A percentile compares a stretch with the other conserved stretches of the same genome.
Conservation (phyloP, 2,888 invertebrate genomes). For the Drosophila planitibia region DNA sequence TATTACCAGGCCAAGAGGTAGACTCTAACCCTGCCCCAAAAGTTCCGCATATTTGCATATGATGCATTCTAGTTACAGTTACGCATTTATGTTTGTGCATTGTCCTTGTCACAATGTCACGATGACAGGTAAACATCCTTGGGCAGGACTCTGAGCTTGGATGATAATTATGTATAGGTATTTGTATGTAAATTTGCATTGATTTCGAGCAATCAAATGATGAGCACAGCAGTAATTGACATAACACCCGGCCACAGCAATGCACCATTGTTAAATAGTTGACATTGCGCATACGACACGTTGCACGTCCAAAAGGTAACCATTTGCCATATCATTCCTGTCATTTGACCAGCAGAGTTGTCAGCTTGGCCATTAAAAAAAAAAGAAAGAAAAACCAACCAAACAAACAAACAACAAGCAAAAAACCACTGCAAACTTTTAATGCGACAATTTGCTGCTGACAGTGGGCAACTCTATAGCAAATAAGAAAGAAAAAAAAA, state of each 20-base stretch:
- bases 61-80: conserved; percentile 1
- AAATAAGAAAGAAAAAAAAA: conserved; percentile 11
- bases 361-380: not conserved
- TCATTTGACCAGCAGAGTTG: conserved; percentile 2
- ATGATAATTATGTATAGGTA: not conserved
- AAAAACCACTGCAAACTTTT: conserved; percentile 19
- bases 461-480: conserved; percentile 8
- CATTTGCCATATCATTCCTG: conserved; percentile 19
- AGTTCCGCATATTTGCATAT: not conserved
- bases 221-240: conserved; percentile 43
- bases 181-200: conserved; percentile 1
- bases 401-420: not conserved
- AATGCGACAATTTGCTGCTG: conserved; percentile 69
- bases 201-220: conserved; percentile 5
- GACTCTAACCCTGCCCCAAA: not conserved
- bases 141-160: not conserved
- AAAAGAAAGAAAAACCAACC: not conserved
- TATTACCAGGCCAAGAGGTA: not conserved
- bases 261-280: conserved; percentile 21
- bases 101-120: conserved; percentile 13
- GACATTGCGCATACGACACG: conserved; percentile 36
- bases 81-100: conserved; percentile 7
- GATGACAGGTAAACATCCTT: not conserved
- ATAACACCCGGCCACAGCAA: conserved; percentile 15
- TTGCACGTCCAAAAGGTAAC: conserved; percentile 2